phyloP scores from a whole-genome alignment of 2,113 vertebrate genomes.

The Neolamprologus sp. region DNA sequence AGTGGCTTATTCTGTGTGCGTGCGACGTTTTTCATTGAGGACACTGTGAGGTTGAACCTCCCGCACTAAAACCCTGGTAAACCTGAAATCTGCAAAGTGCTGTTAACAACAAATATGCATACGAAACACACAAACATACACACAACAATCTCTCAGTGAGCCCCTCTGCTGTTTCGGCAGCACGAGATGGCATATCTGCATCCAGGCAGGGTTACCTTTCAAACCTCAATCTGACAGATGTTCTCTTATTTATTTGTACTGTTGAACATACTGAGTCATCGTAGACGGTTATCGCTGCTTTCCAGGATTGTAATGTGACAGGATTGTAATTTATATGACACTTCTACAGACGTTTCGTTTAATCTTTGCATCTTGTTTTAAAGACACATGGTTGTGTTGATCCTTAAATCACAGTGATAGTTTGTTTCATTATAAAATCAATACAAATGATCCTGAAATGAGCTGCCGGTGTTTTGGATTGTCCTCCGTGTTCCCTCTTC shows the following conservation, averaged over 20 bases:
- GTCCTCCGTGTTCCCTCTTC: not conserved
- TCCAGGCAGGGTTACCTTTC: conserved; percentile 22
- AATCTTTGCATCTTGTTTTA: conserved; percentile 14
- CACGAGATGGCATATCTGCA: not conserved
- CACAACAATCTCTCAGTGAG: conserved; percentile 38
- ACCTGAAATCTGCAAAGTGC: conserved; percentile 57
- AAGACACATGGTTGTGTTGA: conserved; percentile 19
- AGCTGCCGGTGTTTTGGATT: not conserved
- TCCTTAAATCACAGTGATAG: not conserved
- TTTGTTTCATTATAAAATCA: conserved; percentile 39
- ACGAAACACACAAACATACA: conserved; percentile 3
- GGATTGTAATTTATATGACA: conserved; percentile 53
- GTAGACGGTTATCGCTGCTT: conserved; percentile 44
- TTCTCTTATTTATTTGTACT: conserved; percentile 46
- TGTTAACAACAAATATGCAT: conserved; percentile 64
- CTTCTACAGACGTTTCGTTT: conserved; percentile 7
- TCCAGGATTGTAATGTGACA: conserved; percentile 48
- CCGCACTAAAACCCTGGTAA: conserved; percentile 26
- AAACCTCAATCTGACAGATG: conserved; percentile 21
- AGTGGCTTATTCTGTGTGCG: conserved; percentile 38
- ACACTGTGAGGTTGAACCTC: conserved; percentile 31
- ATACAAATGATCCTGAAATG: conserved; percentile 27
- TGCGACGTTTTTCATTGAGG: conserved; percentile 11
- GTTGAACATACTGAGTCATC: conserved; percentile 25
- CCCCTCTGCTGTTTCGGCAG: conserved; percentile 30